Conservation (phyloP, 2,113 vertebrate species). For the Solenodon paradoxus region DNA sequence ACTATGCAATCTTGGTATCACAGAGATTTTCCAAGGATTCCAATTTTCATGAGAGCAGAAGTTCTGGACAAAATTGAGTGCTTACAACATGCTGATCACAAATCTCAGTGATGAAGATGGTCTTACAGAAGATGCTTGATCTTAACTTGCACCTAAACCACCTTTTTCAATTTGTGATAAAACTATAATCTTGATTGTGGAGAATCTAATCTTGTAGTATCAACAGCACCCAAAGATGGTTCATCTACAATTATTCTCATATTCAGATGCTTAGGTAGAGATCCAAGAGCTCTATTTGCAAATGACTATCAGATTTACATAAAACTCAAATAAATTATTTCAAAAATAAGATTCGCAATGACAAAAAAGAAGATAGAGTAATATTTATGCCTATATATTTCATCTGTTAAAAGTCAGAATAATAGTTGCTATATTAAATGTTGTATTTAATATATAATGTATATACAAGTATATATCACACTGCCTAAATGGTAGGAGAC, state of each 20-base stretch:
- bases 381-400: neutral
- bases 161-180: neutral
- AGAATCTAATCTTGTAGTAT: neutral
- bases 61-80: neutral
- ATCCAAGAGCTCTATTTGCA: neutral
- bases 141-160: neutral
- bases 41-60: neutral
- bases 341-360: neutral
- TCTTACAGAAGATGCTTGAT: neutral
- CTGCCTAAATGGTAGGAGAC: neutral
- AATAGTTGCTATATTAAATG: neutral
- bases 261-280: neutral
- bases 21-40: neutral
- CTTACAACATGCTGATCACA: fast-evolving
- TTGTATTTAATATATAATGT: neutral
- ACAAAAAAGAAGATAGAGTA: neutral
- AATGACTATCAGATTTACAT: neutral
- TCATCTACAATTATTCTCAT: neutral
- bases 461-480: neutral
- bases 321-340: neutral
- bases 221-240: neutral
- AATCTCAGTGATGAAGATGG: neutral
- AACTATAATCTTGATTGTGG: neutral
- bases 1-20: neutral
- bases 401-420: neutral